A percentile compares a stretch with the other conserved stretches of the same genome.
These are phyloP conservation scores for Zaprionus africanus DNA, from an alignment of 1,140 invertebrate species.

Conservation along the genomic window DNA sequence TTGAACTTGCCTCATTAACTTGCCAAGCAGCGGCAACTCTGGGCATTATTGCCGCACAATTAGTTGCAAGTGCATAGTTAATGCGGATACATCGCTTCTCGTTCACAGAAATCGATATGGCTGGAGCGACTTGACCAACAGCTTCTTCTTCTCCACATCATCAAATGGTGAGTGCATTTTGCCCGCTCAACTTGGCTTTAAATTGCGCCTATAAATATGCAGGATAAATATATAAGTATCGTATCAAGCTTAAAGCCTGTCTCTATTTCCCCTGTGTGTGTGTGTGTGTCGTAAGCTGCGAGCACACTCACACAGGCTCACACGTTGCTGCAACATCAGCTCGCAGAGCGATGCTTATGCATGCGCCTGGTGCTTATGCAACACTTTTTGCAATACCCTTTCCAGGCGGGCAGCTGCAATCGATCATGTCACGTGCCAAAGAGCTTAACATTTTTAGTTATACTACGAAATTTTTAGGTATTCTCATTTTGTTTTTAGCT, in stretches of 20 bases:
- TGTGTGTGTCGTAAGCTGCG: slow-evolving; percentile 30
- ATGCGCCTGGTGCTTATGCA: slow-evolving; percentile 49
- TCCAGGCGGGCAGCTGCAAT: background rate
- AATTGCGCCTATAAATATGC: slow-evolving; percentile 2
- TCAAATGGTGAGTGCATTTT: slow-evolving; percentile 84
- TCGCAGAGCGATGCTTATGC: slow-evolving; percentile 21
- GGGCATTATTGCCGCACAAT: slow-evolving; percentile 64
- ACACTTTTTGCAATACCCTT: slow-evolving; percentile 28
- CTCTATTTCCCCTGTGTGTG: slow-evolving; percentile 10
- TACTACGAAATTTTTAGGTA: background rate
- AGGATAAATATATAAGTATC: slow-evolving; percentile 24
- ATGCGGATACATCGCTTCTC: slow-evolving; percentile 31
- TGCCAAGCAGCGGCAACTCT: slow-evolving; percentile 27
- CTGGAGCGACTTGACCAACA: slow-evolving; percentile 87
- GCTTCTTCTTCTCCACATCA: slow-evolving; percentile 86
- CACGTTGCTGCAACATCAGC: background rate
- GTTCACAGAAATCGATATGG: slow-evolving; percentile 86
- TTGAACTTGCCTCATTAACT: slow-evolving; percentile 46
- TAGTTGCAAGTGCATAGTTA: slow-evolving; percentile 51
- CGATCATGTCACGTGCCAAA: background rate
- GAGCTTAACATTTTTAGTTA: background rate
- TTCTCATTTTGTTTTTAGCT: background rate
- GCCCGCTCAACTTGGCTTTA: background rate
- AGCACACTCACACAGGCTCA: slow-evolving; percentile 13
- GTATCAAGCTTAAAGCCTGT: slow-evolving; percentile 37